A percentile compares a stretch with the other conserved stretches of the same genome.
Evolutionary conservation across 1,140 invertebrate genomes (phyloP).

Genomic region (Drosophila kanapiae): DNA sequence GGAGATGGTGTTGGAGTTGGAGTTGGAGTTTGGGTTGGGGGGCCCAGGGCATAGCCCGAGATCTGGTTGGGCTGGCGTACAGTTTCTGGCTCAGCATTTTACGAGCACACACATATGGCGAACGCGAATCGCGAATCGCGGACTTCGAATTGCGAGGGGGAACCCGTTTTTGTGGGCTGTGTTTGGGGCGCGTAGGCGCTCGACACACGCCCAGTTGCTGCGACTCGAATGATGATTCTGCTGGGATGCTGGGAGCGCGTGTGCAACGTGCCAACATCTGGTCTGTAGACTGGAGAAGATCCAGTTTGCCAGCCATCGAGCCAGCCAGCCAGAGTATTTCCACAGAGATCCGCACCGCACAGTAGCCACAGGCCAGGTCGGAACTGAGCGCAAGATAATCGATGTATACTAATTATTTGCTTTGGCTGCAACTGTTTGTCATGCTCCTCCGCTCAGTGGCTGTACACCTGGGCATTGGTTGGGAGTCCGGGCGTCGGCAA

Average conservation of each 20-base stretch:
- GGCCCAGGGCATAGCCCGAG: constrained; percentile 14
- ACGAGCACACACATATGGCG: constrained; percentile 70
- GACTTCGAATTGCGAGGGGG: constrained; percentile 48
- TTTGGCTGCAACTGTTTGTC: constrained; percentile 83
- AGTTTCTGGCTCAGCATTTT: constrained; percentile 71
- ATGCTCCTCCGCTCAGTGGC: constrained; percentile 65
- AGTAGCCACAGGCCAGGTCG: constrained; percentile 64
- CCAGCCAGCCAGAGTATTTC: background rate
- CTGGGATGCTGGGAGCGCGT: constrained; percentile 52
- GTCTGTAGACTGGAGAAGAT: constrained; percentile 50
- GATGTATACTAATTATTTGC: constrained; percentile 84
- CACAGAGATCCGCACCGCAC: constrained; percentile 28
- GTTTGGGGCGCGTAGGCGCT: constrained; percentile 74
- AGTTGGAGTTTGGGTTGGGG: background rate
- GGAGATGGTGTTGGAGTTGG: constrained; percentile 16
- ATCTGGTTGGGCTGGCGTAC: constrained; percentile 57
- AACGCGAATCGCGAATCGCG: constrained; percentile 23
- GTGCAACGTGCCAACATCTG: constrained; percentile 78
- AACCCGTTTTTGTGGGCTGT: constrained; percentile 74
- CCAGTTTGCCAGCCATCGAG: constrained; percentile 54
- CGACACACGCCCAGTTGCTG: constrained; percentile 52
- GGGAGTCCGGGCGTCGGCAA: background rate
- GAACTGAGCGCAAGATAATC: constrained; percentile 73
- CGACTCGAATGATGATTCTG: constrained; percentile 1
- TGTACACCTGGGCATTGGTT: constrained; percentile 39